Conservation (phyloP, 2,888 invertebrate genomes). For the Lycocerus yunnanus region DNA sequence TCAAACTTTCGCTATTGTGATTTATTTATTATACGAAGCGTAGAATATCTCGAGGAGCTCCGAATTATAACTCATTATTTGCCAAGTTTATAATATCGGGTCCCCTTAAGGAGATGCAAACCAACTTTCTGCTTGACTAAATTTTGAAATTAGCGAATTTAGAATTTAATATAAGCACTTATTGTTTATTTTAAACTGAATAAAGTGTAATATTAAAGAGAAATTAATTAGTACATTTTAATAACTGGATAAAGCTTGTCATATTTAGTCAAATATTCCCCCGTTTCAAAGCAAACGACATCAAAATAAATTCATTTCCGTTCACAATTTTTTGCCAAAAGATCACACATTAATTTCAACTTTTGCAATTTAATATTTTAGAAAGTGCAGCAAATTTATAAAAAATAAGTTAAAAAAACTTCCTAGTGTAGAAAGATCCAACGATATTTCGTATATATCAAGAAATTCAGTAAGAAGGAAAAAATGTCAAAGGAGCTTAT, state of each 20-base stretch:
- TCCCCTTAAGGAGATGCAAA: constrained; percentile 5
- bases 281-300: background rate
- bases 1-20: constrained; percentile 30
- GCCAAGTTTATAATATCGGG: constrained; percentile 20
- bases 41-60: constrained; percentile 24
- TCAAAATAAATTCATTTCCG: background rate
- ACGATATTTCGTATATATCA: background rate
- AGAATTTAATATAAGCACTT: constrained; percentile 22
- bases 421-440: background rate
- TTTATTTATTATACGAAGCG: constrained; percentile 30
- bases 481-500: constrained; percentile 27
- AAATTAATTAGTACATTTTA: background rate
- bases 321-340: background rate
- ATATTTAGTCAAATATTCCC: background rate
- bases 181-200: constrained; percentile 15
- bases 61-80: constrained; percentile 29
- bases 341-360: constrained; percentile 19
- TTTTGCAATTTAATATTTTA: constrained; percentile 23
- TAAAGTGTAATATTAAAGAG: background rate
- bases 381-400: constrained; percentile 23
- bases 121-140: constrained; percentile 15
- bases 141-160: constrained; percentile 23
- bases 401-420: constrained; percentile 19
- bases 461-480: background rate
- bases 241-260: background rate